These are phyloP conservation scores for Tachina fera DNA, from an alignment of 2,888 invertebrate genomes.

Conservation along the genomic window DNA sequence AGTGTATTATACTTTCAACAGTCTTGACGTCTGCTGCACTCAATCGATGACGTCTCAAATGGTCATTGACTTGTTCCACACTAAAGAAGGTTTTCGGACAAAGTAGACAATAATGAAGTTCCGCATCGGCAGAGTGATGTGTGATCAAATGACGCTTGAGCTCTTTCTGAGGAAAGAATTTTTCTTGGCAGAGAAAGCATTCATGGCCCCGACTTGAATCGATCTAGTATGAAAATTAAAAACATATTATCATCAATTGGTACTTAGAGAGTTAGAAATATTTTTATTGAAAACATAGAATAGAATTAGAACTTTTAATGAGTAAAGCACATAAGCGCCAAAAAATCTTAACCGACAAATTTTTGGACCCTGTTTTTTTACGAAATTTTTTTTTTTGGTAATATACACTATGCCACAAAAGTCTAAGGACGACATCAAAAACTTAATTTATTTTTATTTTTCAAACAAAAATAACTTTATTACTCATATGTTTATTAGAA, in stretches of 20 bases:
- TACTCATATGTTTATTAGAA: too few species aligned
- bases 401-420: too few species aligned
- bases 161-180: conserved; percentile 76
- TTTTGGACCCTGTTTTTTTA: too few species aligned
- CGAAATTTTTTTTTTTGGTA: too few species aligned
- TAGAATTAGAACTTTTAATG: too few species aligned
- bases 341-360: too few species aligned
- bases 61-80: conserved; percentile 78
- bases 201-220: conserved; percentile 57
- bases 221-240: conserved; percentile 38
- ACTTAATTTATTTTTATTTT: too few species aligned
- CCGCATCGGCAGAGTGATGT: conserved; percentile 76
- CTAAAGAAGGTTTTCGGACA: conserved; percentile 80
- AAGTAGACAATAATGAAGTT: conserved; percentile 78
- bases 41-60: conserved; percentile 77
- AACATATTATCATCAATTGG: neutral
- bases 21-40: conserved; percentile 73
- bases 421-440: too few species aligned
- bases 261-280: neutral
- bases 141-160: conserved; percentile 77
- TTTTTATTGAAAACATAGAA: too few species aligned
- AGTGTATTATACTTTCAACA: conserved; percentile 76
- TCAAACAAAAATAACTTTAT: too few species aligned
- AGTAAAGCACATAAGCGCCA: too few species aligned
- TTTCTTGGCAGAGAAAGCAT: conserved; percentile 67